phyloP scores from a whole-genome alignment of 2,113 vertebrate species.

The Struthidea cinerea region DNA sequence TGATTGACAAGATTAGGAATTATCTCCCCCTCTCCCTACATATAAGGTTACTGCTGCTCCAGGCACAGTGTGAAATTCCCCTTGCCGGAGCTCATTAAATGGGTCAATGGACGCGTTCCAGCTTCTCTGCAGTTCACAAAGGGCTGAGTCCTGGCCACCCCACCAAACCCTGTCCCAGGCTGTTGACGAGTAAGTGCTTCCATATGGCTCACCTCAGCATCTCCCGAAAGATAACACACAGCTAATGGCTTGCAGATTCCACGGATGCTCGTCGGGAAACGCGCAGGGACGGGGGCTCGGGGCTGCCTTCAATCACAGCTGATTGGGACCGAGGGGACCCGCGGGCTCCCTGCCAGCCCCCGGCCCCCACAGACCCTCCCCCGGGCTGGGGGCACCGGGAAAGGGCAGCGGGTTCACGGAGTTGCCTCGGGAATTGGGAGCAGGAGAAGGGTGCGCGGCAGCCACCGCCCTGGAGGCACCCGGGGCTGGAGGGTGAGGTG shows the following conservation, averaged over 20 bases:
- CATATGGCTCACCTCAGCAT: constrained; percentile 71
- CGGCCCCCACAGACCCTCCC: background rate
- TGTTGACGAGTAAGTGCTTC: constrained; percentile 70
- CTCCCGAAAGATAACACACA: constrained; percentile 67
- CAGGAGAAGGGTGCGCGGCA: background rate
- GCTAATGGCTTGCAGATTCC: constrained; percentile 71
- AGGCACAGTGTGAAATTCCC: constrained; percentile 73
- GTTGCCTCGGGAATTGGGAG: rapidly evolving
- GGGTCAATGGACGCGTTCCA: constrained; percentile 68
- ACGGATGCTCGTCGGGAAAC: constrained; percentile 23
- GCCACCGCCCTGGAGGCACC: rapidly evolving
- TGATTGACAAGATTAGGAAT: constrained; percentile 71
- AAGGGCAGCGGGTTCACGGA: background rate
- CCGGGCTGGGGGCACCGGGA: background rate
- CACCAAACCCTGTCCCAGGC: constrained; percentile 64
- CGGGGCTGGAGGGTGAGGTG: background rate
- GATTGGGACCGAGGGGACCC: constrained; percentile 40
- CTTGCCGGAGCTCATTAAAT: constrained; percentile 72
- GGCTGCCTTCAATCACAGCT: constrained; percentile 40
- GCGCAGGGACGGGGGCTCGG: background rate
- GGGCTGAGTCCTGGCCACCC: constrained; percentile 65
- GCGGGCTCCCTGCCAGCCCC: background rate
- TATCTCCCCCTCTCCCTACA: constrained; percentile 55
- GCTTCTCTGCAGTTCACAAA: constrained; percentile 68
- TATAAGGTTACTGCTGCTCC: constrained; percentile 68